phyloP scores from a whole-genome alignment of 64 coral and sea anemone species.

The Platygyra sinensis region DNA sequence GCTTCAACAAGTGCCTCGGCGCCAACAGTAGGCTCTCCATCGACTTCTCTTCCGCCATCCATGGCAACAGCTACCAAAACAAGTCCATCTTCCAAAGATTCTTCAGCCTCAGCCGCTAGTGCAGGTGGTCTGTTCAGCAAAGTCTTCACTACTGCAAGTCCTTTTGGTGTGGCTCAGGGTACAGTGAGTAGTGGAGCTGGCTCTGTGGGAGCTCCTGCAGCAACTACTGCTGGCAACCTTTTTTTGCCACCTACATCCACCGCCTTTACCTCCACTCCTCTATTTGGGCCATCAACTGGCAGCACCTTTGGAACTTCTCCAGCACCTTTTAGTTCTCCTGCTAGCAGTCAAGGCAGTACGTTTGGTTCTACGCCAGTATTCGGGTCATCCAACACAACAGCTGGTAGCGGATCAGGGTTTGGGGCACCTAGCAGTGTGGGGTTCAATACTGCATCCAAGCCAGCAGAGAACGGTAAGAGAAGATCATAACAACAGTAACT shows the following conservation, averaged over 20 bases:
- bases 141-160: conserved; percentile 4
- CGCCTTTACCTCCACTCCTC: background rate
- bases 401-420: background rate
- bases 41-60: background rate
- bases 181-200: background rate
- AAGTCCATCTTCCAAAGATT: background rate
- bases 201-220: background rate
- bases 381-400: background rate
- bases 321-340: conserved; percentile 6
- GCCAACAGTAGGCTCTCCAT: background rate
- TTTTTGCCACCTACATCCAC: conserved; percentile 9
- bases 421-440: conserved; percentile 22
- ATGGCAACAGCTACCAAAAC: background rate
- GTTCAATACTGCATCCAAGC: conserved; percentile 18
- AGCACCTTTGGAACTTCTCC: background rate
- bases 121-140: conserved; percentile 23
- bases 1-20: background rate
- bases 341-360: background rate
- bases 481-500: background rate
- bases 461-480: conserved; percentile 24
- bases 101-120: background rate
- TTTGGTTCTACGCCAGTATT: conserved; percentile 26
- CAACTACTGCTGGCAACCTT: conserved; percentile 1
- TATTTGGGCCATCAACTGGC: conserved; percentile 13
- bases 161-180: conserved; percentile 6